Conservation (phyloP, 2,113 vertebrate genomes). For the Rynchops niger region DNA sequence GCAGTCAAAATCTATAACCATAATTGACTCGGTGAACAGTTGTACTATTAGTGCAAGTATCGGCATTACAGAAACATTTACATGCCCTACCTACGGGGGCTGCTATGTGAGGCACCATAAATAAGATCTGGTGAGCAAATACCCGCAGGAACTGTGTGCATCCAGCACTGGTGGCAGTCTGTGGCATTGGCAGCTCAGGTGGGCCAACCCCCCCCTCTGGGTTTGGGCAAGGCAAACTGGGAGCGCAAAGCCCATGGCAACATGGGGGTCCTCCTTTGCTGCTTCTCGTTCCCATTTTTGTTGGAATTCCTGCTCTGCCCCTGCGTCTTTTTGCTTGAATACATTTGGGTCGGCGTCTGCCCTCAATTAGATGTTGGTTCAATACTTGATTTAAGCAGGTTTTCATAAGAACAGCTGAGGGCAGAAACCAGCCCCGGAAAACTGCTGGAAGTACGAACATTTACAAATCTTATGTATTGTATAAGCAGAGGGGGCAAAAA, state of each 20-base stretch:
- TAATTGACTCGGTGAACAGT: not conserved
- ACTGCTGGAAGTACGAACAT: not conserved
- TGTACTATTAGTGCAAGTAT: not conserved
- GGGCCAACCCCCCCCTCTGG: not conserved
- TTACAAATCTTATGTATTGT: not conserved
- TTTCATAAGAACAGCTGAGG: not conserved
- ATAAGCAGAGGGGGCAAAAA: not conserved
- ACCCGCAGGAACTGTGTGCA: not conserved
- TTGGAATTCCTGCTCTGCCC: not conserved
- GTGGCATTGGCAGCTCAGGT: not conserved
- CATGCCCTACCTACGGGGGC: not conserved
- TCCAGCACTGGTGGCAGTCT: not conserved
- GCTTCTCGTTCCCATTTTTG: not conserved
- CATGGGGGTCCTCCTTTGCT: not conserved
- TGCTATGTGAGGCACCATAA: not conserved
- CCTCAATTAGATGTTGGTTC: not conserved
- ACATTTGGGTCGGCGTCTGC: not conserved
- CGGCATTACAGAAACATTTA: not conserved
- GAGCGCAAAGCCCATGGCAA: rapidly evolving
- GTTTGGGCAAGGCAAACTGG: not conserved
- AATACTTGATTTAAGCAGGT: not conserved
- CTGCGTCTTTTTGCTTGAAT: not conserved
- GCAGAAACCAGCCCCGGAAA: not conserved
- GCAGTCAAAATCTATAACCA: not conserved
- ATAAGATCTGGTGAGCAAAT: not conserved